Percentiles rank a stretch among this genome's conserved stretches.
Evolutionary conservation across 2,888 invertebrate genomes (phyloP).

Genomic region (Octodonta nipae): DNA sequence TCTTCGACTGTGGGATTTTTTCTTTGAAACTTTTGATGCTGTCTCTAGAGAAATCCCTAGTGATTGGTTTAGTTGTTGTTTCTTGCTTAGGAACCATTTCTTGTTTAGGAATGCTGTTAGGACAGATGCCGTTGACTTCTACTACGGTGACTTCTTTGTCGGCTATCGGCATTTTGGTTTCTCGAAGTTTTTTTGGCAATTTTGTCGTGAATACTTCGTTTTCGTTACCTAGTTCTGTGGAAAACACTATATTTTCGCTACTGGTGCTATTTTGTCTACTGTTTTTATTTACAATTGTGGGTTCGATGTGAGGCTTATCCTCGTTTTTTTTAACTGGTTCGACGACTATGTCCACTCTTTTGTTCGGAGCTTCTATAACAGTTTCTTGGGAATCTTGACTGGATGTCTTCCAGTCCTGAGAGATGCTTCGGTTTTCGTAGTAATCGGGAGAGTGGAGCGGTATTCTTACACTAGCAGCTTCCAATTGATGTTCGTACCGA

Average conservation of each 20-base stretch:
- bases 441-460: conserved; percentile 64
- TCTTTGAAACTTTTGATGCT: no score
- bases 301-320: conserved; percentile 6
- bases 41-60: no score
- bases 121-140: background rate
- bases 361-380: conserved; percentile 30
- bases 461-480: conserved; percentile 54
- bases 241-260: conserved; percentile 45
- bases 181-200: conserved; percentile 25
- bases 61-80: background rate
- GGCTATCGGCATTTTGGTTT: conserved; percentile 5
- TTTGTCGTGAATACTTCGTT: conserved; percentile 52
- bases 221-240: conserved; percentile 51
- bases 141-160: background rate
- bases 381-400: conserved; percentile 42
- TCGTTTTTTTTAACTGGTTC: conserved; percentile 19
- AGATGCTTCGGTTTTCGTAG: conserved; percentile 37
- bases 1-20: background rate
- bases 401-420: conserved; percentile 30
- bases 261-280: conserved; percentile 32
- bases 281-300: conserved; percentile 11
- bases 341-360: conserved; percentile 17
- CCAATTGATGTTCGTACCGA: conserved; percentile 50
- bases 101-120: background rate
- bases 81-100: background rate